Evolutionary conservation across 2,113 vertebrate genomes (phyloP), one percentile per base, ranked within the genome.

Genomic region (Murina feae): DNA sequence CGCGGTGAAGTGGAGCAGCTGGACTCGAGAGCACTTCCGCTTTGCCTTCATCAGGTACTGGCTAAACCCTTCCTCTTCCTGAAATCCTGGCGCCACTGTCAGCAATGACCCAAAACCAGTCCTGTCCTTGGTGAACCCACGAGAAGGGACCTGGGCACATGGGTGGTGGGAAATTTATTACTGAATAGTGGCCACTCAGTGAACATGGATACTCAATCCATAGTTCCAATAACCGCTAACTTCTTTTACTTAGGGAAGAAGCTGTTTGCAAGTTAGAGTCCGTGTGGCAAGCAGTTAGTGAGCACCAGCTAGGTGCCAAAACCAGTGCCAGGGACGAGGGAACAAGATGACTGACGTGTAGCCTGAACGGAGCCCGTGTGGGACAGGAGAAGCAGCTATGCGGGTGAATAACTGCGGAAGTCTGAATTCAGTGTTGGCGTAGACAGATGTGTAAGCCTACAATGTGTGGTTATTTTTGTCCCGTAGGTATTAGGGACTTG

Each of bases 21-120:
- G 88, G 98, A 99, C 98, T 98, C 98, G 93, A 98, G 98, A 86
- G 98, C 99, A 63, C 98, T 99, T 86, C 99, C 99, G 35, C 98
- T 99, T 60, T 99, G 98, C 80, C 98, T 99, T 4, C 58, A 60
- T 12, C 58, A 60, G 58, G 58, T 60, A 28, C 58, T 28, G 23
- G 4, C 1, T 11, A 12, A 28, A 28, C 58, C 58, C 58, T 60
- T 28, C 58, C 1, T 60, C 4, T 28, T 10, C 10, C 58, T 7
- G 0, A 63, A 60, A 76, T 42, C 35, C 60, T 51, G 30, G 9
- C 17, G 6, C 18, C 35, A 9, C 1, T 37, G 37, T 68, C 51
- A 55, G 17, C 10, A 86, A 35, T 82, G 13, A 58, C 76, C 49
- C 35, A 11, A 91, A 63, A 72, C 28, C 11, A 66, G 0, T 32